phyloP scores from a whole-genome alignment of 2,888 invertebrate species.

The Apamea sordens region DNA sequence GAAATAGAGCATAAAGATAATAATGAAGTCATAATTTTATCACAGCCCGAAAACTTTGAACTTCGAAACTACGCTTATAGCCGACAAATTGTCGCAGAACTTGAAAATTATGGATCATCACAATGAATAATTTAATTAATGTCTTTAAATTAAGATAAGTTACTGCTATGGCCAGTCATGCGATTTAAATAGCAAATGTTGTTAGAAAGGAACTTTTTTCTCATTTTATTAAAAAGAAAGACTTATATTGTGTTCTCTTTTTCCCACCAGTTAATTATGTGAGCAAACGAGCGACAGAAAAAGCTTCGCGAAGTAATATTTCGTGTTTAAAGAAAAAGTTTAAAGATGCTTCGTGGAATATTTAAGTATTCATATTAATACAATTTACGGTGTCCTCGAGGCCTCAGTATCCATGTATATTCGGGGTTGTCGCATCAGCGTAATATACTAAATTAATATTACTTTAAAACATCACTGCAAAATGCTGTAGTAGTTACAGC shows the following conservation, averaged over 20 bases:
- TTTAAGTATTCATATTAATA: slow-evolving; percentile 25
- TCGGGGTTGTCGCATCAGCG: not conserved
- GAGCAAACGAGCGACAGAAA: slow-evolving; percentile 16
- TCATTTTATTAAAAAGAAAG: slow-evolving; percentile 26
- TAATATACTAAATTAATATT: not conserved
- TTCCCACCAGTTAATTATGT: slow-evolving; percentile 37
- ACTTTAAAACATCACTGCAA: slow-evolving; percentile 3
- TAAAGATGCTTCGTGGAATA: slow-evolving; percentile 36
- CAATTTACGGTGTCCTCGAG: not conserved
- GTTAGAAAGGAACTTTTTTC: slow-evolving; percentile 28
- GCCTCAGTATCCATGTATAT: not conserved
- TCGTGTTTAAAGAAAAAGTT: slow-evolving; percentile 49
- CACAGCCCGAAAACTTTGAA: slow-evolving; percentile 39
- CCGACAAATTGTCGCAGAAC: slow-evolving; percentile 58
- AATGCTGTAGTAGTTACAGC: not conserved
- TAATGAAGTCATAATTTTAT: slow-evolving; percentile 58
- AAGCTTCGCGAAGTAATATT: slow-evolving; percentile 49
- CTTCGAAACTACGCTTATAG: slow-evolving; percentile 51
- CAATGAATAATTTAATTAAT: slow-evolving; percentile 64
- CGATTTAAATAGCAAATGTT: slow-evolving; percentile 47
- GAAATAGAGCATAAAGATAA: slow-evolving; percentile 56
- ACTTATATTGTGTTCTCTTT: slow-evolving; percentile 6
- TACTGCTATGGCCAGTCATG: slow-evolving; percentile 29
- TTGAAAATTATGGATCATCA: slow-evolving; percentile 57
- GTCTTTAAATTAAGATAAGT: slow-evolving; percentile 63